These are phyloP conservation scores for fruit fly (Drosophila melanogaster) DNA, from an alignment of 1,140 invertebrate species.

Conservation along the genomic window Release_6_plus_ISO1_MT NT_033779.5:7877001-7877500, in stretches of 20 bases:
- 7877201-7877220: constrained; percentile 69
- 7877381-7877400: constrained; percentile 78
- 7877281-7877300: constrained; percentile 37
- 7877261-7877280: constrained; percentile 41
- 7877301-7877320: constrained; percentile 12
- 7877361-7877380: constrained; percentile 67
- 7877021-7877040: constrained; percentile 31
- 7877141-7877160: constrained; percentile 32
- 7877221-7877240: constrained; percentile 64
- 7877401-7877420: constrained; percentile 74
- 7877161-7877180: constrained; percentile 51
- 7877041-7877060: constrained; percentile 76
- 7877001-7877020: constrained; percentile 49
- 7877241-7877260: constrained; percentile 69
- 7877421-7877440: constrained; percentile 76
- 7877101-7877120: constrained; percentile 66
- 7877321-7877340: constrained; percentile 30
- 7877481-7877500: constrained; percentile 42
- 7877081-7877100: constrained; percentile 66
- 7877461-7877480: constrained; percentile 56
- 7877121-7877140: constrained; percentile 55
- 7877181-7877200: constrained; percentile 68
- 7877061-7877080: constrained; percentile 55
- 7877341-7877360: constrained; percentile 68
- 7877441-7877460: constrained; percentile 76